phyloP scores from a whole-genome alignment of 2,888 invertebrate species.

The Syrphus vitripennis region DNA sequence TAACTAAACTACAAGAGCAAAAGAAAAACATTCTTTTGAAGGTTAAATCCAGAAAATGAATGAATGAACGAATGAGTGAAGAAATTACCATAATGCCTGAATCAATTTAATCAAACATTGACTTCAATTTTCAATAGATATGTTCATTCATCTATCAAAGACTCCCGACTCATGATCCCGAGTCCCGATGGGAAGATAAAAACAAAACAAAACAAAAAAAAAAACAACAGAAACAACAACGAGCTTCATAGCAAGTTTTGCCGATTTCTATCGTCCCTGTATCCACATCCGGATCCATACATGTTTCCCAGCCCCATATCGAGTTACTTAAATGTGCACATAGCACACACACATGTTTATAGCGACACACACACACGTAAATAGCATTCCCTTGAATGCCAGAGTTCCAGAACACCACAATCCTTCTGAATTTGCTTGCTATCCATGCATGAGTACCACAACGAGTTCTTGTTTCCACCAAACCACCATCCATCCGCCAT shows the following conservation, averaged over 20 bases:
- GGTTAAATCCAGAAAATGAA: constrained; percentile 34
- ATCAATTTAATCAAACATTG: constrained; percentile 61
- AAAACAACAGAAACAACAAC: background rate
- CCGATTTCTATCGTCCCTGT: background rate
- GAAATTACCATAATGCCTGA: constrained; percentile 64
- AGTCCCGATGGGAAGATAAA: constrained; percentile 28
- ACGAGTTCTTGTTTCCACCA: constrained; percentile 2
- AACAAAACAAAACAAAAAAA: background rate
- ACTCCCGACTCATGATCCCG: background rate
- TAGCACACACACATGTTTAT: background rate
- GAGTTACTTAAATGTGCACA: background rate
- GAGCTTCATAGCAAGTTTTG: constrained; percentile 7
- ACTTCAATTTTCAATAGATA: constrained; percentile 38
- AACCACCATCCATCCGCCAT: background rate
- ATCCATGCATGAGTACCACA: constrained; percentile 4
- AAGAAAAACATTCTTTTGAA: background rate
- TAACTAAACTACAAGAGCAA: background rate
- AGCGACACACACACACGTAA: background rate
- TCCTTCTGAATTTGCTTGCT: constrained; percentile 8
- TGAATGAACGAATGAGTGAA: constrained; percentile 45
- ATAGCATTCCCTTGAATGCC: background rate
- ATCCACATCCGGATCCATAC: background rate
- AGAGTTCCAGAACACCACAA: background rate
- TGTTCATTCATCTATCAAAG: constrained; percentile 62
- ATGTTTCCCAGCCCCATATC: background rate